phyloP scores from a whole-genome alignment of 2,113 vertebrate genomes.

The Protobothrops flavoviridis region DNA sequence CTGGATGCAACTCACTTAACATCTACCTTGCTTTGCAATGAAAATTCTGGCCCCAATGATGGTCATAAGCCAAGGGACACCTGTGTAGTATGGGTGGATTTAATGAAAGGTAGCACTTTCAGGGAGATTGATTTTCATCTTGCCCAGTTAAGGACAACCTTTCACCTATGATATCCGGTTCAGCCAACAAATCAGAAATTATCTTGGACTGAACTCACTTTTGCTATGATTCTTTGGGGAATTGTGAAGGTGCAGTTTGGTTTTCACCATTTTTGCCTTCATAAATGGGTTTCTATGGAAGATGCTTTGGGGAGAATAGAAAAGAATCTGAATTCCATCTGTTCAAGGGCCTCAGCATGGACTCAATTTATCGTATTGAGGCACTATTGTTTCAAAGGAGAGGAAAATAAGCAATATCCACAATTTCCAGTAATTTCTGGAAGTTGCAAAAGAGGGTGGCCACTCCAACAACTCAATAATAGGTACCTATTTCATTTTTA shows the following conservation, averaged over 20 bases:
- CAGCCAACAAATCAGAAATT: no score
- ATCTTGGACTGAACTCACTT: no score
- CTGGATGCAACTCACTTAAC: no score
- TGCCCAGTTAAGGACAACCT: background rate
- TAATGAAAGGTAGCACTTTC: background rate
- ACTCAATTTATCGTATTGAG: background rate
- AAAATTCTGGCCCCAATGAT: no score
- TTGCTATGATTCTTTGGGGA: no score
- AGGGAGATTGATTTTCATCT: background rate
- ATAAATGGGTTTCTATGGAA: background rate
- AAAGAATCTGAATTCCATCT: background rate
- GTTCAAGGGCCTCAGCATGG: background rate
- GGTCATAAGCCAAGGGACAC: accelerated
- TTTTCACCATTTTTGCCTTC: background rate
- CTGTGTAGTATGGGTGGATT: background rate
- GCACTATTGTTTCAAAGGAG: background rate
- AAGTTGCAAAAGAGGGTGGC: background rate
- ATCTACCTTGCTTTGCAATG: no score
- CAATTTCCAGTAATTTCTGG: background rate
- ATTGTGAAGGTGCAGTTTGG: background rate
- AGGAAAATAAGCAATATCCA: background rate
- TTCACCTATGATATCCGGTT: background rate
- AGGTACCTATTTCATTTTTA: background rate
- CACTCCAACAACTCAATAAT: background rate
- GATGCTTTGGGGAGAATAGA: background rate